These are phyloP conservation scores for Bos taurus DNA, from an alignment of 2,113 vertebrate genomes.

Conservation along the genomic window ARS-UCD2.0 NC_037357.1:50735501-50736000, in stretches of 20 bases:
- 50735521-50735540: background rate
- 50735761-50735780: background rate
- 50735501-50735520: background rate
- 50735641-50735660: background rate
- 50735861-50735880: background rate
- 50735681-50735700: background rate
- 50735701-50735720: background rate
- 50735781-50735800: background rate
- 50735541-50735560: background rate
- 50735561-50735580: background rate
- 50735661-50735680: slow-evolving; percentile 21
- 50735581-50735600: background rate
- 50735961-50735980: background rate
- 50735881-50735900: background rate
- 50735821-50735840: background rate
- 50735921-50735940: background rate
- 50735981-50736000: background rate
- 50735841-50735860: background rate
- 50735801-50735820: background rate
- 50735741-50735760: slow-evolving; percentile 13
- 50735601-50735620: background rate
- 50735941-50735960: background rate
- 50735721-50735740: background rate
- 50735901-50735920: background rate
- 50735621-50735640: background rate